Percentiles rank a stretch among this genome's conserved stretches.
Evolutionary conservation across 2,888 invertebrate genomes (phyloP).

Genomic region (Eupeodes latifasciatus): DNA sequence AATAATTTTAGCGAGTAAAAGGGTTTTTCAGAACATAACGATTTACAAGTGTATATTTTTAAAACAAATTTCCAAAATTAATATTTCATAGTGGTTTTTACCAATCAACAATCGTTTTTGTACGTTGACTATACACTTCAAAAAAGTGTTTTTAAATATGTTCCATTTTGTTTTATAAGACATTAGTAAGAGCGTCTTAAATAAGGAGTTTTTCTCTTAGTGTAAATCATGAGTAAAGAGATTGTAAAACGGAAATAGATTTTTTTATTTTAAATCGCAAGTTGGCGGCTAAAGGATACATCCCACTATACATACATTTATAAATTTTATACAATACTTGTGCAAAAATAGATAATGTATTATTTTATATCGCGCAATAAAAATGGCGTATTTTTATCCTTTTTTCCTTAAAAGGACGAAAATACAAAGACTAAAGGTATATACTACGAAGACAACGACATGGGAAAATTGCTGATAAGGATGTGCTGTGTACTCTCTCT

Average conservation of each 20-base stretch:
- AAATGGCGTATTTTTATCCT: conserved; percentile 38
- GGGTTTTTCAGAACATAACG: no score
- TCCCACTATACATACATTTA: not conserved
- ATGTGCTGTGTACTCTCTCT: conserved; percentile 48
- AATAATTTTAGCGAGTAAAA: no score
- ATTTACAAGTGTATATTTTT: no score
- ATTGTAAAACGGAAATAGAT: conserved; percentile 31
- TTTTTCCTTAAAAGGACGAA: conserved; percentile 15
- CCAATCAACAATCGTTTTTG: no score
- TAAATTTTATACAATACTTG: no score
- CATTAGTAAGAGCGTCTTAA: no score
- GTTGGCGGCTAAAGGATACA: not conserved
- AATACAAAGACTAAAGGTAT: not conserved
- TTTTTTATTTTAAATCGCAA: not conserved
- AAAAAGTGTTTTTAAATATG: no score
- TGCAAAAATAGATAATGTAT: not conserved
- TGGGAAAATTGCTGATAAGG: conserved; percentile 59
- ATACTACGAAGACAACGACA: not conserved
- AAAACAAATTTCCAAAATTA: no score
- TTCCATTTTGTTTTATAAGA: no score
- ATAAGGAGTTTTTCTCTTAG: not conserved
- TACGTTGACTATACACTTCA: no score
- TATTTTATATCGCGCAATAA: conserved; percentile 45
- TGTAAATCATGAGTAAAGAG: conserved; percentile 42
- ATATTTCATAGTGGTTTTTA: no score